phyloP scores from a whole-genome alignment of 2,797 vertebrate genomes.

The Borostomias antarcticus region DNA sequence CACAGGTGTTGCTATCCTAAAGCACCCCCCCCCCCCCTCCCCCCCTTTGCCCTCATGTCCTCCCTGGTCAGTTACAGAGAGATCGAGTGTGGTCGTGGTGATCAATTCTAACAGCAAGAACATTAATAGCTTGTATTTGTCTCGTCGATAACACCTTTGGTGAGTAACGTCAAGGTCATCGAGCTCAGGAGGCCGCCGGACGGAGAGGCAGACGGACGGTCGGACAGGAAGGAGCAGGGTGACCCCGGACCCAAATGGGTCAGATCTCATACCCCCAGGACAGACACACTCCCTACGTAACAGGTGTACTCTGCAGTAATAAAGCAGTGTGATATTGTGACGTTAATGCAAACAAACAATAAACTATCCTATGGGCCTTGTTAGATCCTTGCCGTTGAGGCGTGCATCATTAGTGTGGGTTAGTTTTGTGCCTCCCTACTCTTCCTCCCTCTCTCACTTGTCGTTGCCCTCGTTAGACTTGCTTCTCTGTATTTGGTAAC shows the following conservation, averaged over 20 bases:
- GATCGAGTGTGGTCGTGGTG: conserved; percentile 59
- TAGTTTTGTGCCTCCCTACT: conserved; percentile 24
- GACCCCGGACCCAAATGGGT: conserved; percentile 5
- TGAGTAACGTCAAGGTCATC: conserved; percentile 63
- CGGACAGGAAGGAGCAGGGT: conserved; percentile 23
- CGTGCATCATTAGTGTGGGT: conserved; percentile 33
- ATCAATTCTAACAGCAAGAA: conserved; percentile 61
- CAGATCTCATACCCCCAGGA: conserved; percentile 50
- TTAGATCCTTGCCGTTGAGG: conserved; percentile 38
- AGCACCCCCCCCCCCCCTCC: conserved; percentile 11
- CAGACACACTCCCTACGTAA: conserved; percentile 48
- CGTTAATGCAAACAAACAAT: conserved; percentile 12
- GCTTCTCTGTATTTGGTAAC: conserved; percentile 75
- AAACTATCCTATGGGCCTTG: conserved; percentile 33
- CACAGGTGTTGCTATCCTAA: conserved; percentile 39
- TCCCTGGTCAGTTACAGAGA: conserved; percentile 55
- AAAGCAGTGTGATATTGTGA: conserved; percentile 41
- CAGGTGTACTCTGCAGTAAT: conserved; percentile 38
- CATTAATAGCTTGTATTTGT: conserved; percentile 53
- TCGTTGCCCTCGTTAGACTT: conserved; percentile 56
- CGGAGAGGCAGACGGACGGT: conserved; percentile 48
- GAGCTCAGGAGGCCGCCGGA: conserved; percentile 57
- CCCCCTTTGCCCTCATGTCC: conserved; percentile 14
- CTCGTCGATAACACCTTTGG: conserved; percentile 74
- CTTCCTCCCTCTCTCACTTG: conserved; percentile 33